phyloP scores from a whole-genome alignment of 1,140 invertebrate genomes.

The Chionoecetes opilio region DNA sequence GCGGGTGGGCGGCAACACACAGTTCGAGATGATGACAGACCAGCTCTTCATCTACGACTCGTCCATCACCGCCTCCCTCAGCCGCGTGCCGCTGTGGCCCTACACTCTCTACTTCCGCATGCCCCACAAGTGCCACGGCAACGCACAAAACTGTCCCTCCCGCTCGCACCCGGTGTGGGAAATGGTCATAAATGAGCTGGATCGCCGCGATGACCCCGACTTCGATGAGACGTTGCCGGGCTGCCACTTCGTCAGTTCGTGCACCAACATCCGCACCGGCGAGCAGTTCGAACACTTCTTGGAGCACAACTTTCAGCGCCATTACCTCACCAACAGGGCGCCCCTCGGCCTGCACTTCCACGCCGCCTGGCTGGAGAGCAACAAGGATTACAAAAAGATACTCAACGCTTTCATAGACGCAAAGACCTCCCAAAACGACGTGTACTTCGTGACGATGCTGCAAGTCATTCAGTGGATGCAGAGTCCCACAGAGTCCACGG shows the following conservation, averaged over 20 bases:
- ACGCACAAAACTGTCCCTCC: slow-evolving; percentile 95
- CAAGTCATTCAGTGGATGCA: slow-evolving; percentile 99
- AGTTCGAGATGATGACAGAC: slow-evolving; percentile 98
- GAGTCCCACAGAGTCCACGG: slow-evolving; percentile 94
- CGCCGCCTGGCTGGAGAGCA: slow-evolving; percentile 97
- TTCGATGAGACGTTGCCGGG: slow-evolving; percentile 95
- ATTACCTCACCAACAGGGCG: slow-evolving; percentile 95
- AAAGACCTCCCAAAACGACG: slow-evolving; percentile 93
- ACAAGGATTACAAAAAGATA: slow-evolving; percentile 96
- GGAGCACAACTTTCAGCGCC: slow-evolving; percentile 96
- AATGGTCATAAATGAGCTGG: slow-evolving; percentile 97
- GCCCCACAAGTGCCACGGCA: slow-evolving; percentile 97
- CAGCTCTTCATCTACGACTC: slow-evolving; percentile 97
- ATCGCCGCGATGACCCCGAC: slow-evolving; percentile 94
- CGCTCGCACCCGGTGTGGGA: slow-evolving; percentile 96
- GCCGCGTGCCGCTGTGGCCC: slow-evolving; percentile 96
- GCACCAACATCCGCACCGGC: slow-evolving; percentile 94
- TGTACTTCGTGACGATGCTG: slow-evolving; percentile 93
- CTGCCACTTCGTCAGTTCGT: slow-evolving; percentile 97
- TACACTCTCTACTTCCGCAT: slow-evolving; percentile 97
- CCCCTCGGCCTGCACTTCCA: slow-evolving; percentile 98
- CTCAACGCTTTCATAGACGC: slow-evolving; percentile 97
- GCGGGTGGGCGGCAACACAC: slow-evolving; percentile 95
- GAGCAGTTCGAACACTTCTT: slow-evolving; percentile 87
- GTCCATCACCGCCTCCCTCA: slow-evolving; percentile 94